A percentile compares a stretch with the other conserved stretches of the same genome.
Conservation (phyloP, 2,113 vertebrate genomes). For the Bujurquina vittata region DNA sequence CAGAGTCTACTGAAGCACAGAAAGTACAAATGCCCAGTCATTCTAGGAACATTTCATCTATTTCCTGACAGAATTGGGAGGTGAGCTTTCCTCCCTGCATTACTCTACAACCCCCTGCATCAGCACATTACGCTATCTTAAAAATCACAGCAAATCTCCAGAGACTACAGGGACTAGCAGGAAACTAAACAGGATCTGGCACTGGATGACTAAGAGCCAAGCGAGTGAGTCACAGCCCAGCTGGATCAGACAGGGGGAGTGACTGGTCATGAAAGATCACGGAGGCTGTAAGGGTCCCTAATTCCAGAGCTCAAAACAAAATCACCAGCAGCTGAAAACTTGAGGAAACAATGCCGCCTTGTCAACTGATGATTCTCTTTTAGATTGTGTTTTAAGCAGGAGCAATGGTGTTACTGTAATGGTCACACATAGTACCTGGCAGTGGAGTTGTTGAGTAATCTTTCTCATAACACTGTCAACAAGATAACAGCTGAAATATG, state of each 20-base stretch:
- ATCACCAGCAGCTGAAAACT: constrained; percentile 5
- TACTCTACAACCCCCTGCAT: constrained; percentile 7
- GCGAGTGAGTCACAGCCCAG: constrained; percentile 52
- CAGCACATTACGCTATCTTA: background rate
- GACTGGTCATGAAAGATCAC: constrained; percentile 32
- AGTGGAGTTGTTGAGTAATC: background rate
- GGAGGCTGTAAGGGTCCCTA: constrained; percentile 5
- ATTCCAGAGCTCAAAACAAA: constrained; percentile 15
- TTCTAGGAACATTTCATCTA: background rate
- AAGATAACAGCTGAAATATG: background rate
- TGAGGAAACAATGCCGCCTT: background rate
- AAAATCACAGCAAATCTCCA: constrained; percentile 17
- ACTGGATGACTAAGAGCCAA: constrained; percentile 52
- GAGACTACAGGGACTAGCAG: background rate
- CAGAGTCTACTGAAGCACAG: background rate
- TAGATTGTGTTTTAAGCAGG: background rate
- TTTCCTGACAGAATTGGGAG: constrained; percentile 11
- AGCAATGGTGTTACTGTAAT: background rate
- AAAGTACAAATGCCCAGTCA: background rate
- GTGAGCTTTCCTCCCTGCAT: constrained; percentile 11
- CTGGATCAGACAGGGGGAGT: constrained; percentile 39
- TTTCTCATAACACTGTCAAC: background rate
- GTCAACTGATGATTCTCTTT: background rate
- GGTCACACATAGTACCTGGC: background rate
- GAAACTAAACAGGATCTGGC: constrained; percentile 47